Evolutionary conservation across 2,888 invertebrate species (phyloP), one percentile per base, ranked within the genome.

Genomic region (Andrena fulva): DNA sequence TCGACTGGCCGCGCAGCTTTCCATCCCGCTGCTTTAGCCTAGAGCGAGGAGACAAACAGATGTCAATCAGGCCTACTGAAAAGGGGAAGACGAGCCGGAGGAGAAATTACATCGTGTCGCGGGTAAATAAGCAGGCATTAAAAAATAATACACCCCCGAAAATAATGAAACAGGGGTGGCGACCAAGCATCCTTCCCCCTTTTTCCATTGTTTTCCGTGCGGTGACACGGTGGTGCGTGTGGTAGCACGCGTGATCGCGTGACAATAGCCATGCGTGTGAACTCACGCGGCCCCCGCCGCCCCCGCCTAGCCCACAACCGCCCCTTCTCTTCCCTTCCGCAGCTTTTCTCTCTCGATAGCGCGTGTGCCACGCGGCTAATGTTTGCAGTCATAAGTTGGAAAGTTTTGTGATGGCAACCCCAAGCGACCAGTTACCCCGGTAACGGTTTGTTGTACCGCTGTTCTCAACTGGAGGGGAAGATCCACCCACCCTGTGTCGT

Each of bases 351-450:
- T 56, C 63, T 77, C 62, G 70, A 70, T 70, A 74, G 84, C 84
- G 87, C 85, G 80, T 84, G 82, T 85, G 77, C 83, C 82, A 56
- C 56, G 66, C 83, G 79, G 54, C 87, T 91, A 90, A 89, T 90
- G 89, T 90, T 92, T 89, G 88, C 88, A 90, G 89, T 90, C 89
- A 89, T 90, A 91, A 90, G 91, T 90, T 89, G 83, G 82, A 87
- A 89, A 92, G 91, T 91, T 93, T 93, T 93, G 93, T 93, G 93
- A 92, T 93, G 93, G 93, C 93, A 93, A 93, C 93, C 89, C 80
- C 86, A 89, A 85, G 77, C 82, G 86, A 64, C 82, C 85, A 85
- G 89, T 93, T 90, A 88, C 92, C 92, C 87, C 90, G 92, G 93
- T 87, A 91, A 93, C 93, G 91, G 89, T 93, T 93, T 93, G 93